Evolutionary conservation across 2,113 vertebrate species (phyloP), one percentile per base, ranked within the genome.

Genomic region (Alosa alosa): DNA sequence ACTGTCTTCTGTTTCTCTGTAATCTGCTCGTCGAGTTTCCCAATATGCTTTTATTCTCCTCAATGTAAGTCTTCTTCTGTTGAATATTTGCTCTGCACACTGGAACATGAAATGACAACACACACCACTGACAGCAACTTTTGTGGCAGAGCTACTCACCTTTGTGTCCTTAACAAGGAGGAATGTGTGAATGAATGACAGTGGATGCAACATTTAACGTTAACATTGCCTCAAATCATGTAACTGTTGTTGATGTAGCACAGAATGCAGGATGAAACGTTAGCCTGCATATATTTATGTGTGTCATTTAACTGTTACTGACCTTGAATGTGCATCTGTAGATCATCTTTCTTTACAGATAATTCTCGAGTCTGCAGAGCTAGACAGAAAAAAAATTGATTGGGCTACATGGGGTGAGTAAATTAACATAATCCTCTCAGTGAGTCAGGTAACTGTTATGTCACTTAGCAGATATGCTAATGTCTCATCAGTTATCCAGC

Each of bases 361-460:
- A 94, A 91, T 64, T 93, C 91, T 55, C 90, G 90, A n/a, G 82
- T 92, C 86, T 94, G 88, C 85, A 94, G 86, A 86, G 88, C 95
- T 96, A 2, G n/a, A 31, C 31, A 31, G 31, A 31, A 31, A 31
- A 31, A 72, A 39, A 78, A 78, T 68, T 9, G 7, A 25, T 60
- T 72, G 20, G 11, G 2, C 72, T 39, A 39, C 25, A 39, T 72
- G 60, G 0, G 4, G 47, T 49, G 11, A 49, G 52, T 55, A 17
- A 52, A 13, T 52, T 52, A 52, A 31, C 31, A 31, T 31, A 31
- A 31, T 31, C 31, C 31, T 31, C 31, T 31, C 31, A 31, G 31
- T 31, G 31, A 31, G 31, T 31, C 31, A 31, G 31, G 31, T 31
- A 31, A 31, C 31, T n/a, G 1, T 31, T 31, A 49, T 49, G 47